phyloP scores from a whole-genome alignment of 2,888 invertebrate species.

The Tipula unca region DNA sequence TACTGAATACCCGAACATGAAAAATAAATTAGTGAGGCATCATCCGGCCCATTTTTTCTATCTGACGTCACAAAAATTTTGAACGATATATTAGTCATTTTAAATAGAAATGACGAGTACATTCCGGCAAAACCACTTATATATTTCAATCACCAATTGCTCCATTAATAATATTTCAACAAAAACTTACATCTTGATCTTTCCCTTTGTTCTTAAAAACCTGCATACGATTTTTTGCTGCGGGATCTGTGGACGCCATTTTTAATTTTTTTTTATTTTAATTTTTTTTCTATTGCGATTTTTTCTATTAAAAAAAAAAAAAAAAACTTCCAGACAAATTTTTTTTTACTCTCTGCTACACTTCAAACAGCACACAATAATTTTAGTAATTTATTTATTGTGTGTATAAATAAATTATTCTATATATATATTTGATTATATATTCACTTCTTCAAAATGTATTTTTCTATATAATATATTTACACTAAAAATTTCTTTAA shows the following conservation, averaged over 20 bases:
- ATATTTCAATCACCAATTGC: background rate
- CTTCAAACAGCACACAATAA: background rate
- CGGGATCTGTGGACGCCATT: slow-evolving; percentile 28
- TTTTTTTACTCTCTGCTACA: background rate
- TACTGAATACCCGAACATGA: background rate
- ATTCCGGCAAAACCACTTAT: background rate
- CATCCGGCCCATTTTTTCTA: slow-evolving; percentile 17
- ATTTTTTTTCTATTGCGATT: slow-evolving; percentile 14
- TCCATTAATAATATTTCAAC: background rate
- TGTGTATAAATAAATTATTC: background rate
- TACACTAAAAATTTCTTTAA: background rate
- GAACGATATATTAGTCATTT: background rate
- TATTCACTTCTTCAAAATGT: background rate
- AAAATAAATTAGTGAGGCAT: background rate
- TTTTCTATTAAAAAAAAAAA: background rate
- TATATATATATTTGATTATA: background rate
- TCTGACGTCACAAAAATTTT: slow-evolving; percentile 25
- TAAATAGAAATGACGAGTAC: background rate
- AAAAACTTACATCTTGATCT: slow-evolving; percentile 89
- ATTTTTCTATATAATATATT: background rate
- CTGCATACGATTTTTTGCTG: slow-evolving; percentile 68
- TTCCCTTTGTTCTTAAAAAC: slow-evolving; percentile 99
- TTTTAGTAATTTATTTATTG: background rate
- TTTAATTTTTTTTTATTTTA: slow-evolving; percentile 14
- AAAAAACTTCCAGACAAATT: background rate